Percentiles rank a stretch among this genome's conserved stretches.
phyloP scores from a whole-genome alignment of 2,888 invertebrate species.

The Pogonocherus hispidulus region DNA sequence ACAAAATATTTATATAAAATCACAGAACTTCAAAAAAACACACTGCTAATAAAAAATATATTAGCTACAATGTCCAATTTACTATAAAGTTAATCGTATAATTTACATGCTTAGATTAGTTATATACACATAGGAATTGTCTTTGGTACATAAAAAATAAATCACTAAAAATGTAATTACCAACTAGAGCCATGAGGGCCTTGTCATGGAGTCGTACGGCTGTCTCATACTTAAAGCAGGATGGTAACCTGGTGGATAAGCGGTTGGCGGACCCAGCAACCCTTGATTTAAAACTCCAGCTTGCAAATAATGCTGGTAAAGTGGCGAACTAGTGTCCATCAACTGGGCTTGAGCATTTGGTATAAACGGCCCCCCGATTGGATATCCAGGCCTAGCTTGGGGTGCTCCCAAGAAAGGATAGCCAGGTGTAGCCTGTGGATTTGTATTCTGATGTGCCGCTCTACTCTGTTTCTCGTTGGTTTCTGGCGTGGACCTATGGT shows the following conservation, averaged over 20 bases:
- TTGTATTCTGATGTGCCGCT: slow-evolving; percentile 62
- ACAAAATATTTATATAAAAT: slow-evolving; percentile 37
- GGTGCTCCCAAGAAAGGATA: slow-evolving; percentile 76
- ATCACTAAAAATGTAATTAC: slow-evolving; percentile 32
- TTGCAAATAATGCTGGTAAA: slow-evolving; percentile 82
- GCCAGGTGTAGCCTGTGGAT: slow-evolving; percentile 63
- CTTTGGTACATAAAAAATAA: slow-evolving; percentile 57
- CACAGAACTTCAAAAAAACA: slow-evolving; percentile 45
- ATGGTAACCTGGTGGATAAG: slow-evolving; percentile 77
- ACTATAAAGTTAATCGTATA: slow-evolving; percentile 23
- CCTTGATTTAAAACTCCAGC: slow-evolving; percentile 71
- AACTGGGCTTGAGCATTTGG: slow-evolving; percentile 68
- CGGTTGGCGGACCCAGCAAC: slow-evolving; percentile 64
- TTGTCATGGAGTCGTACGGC: slow-evolving; percentile 79
- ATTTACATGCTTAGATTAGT: slow-evolving; percentile 25
- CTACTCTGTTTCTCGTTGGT: slow-evolving; percentile 65
- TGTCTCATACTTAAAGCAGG: slow-evolving; percentile 77
- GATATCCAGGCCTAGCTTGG: slow-evolving; percentile 74
- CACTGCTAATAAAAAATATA: slow-evolving; percentile 35
- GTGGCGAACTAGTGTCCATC: slow-evolving; percentile 75
- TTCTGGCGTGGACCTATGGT: slow-evolving; percentile 55
- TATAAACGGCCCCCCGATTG: slow-evolving; percentile 75
- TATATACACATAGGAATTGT: slow-evolving; percentile 54
- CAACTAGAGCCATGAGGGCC: slow-evolving; percentile 76
- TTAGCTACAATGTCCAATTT: slow-evolving; percentile 34